Base-by-base conservation (phyloP, 2,797 vertebrate genomes). In the Otolemur crassicaudatus region DNA sequence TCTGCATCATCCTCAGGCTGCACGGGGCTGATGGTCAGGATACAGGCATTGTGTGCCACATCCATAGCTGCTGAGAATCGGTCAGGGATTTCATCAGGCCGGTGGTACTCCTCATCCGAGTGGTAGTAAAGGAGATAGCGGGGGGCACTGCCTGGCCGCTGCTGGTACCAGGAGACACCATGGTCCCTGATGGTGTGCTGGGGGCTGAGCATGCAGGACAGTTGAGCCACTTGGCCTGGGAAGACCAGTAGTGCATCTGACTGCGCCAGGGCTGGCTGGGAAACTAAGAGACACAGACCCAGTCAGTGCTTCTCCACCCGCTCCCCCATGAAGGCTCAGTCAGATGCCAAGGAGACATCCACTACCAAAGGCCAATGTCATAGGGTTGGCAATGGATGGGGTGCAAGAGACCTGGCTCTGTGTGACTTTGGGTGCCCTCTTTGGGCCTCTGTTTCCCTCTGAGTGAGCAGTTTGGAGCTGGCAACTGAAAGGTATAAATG, bases 91-190 rank as follows among this genome's bases (percentile, higher is more conserved):
- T 9, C 73, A 12, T 77, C 72, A 0, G 97, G 1, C 60, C 95
- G 98, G 90, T 98, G 94, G 56, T 97, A 89, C 49, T 98, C 97
- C 7, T 0, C 49, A 90, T 98, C 96, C 0, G 98, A 98, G 60
- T 96, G 95, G 89, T 98, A 98, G 16, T 98, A 98, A 80, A 98
- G 97, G 67, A 99, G 95, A 7, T 97, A 98, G 0, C 73, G 96
- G 1, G 98, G 98, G 63, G 97, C 27, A 0, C 85, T 97, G 0
- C 98, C 98, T 0, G 97, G 97, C 67, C 94, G 96, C 96, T 98
- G 98, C 96, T 98, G 98, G 96, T 96, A 98, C 98, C 98, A 98
- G 49, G 96, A 97, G 76, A 98, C 98, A 12, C 98, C 98, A 0
- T 97, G 96, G 1, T 97, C 69, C 2, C 81, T 89, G 60, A 98